Percentiles rank a stretch among this genome's conserved stretches.
phyloP scores from a whole-genome alignment of 2,113 vertebrate genomes.

The Perccottus glenii region DNA sequence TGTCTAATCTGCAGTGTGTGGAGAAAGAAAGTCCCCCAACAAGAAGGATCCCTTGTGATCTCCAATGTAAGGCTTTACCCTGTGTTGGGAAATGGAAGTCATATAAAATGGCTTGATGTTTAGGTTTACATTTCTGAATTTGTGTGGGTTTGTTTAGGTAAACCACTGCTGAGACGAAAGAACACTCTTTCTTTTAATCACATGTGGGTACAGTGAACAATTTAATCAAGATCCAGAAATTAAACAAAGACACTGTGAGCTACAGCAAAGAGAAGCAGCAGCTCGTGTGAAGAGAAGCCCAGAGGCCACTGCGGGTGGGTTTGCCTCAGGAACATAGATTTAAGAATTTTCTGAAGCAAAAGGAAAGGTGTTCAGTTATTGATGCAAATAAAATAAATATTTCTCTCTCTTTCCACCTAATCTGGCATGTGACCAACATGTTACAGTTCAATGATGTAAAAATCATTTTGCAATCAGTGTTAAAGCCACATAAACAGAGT shows the following conservation, averaged over 20 bases:
- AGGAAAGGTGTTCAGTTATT: neutral
- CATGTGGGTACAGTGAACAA: neutral
- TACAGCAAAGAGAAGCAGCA: constrained; percentile 7
- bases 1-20: constrained; percentile 44
- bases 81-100: constrained; percentile 26
- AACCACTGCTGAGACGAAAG: constrained; percentile 2
- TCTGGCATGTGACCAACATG: neutral
- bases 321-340: constrained; percentile 12
- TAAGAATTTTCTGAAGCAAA: constrained; percentile 20
- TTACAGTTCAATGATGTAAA: neutral
- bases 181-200: neutral
- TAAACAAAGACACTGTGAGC: constrained; percentile 4
- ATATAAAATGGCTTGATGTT: constrained; percentile 21
- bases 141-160: neutral
- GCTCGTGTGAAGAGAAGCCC: neutral
- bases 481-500: too few relatives aligned
- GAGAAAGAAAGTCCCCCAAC: constrained; percentile 19
- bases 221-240: constrained; percentile 18
- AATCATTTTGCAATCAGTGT: too few relatives aligned
- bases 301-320: neutral
- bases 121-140: constrained; percentile 18
- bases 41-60: constrained; percentile 45
- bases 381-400: constrained; percentile 1
- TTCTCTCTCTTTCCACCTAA: neutral
- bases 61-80: constrained; percentile 24